Conservation (phyloP, 2,888 invertebrate species). For the Spodoptera littoralis region DNA sequence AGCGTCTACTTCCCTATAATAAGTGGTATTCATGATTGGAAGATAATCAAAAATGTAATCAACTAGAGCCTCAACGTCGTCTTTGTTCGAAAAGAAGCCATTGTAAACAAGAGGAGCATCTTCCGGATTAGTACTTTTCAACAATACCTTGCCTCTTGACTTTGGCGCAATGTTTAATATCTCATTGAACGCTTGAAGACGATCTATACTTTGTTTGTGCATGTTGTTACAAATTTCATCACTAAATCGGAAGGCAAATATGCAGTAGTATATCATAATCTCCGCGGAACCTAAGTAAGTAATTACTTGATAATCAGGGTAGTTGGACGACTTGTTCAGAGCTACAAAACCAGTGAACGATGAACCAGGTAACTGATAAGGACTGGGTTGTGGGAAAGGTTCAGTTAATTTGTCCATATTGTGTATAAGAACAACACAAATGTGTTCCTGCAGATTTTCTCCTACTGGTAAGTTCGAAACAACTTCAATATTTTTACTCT, state of each 20-base stretch:
- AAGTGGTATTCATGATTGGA: conserved; percentile 57
- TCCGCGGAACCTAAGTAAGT: conserved; percentile 43
- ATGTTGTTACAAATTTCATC: conserved; percentile 59
- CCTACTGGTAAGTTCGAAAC: conserved; percentile 67
- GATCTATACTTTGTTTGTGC: conserved; percentile 30
- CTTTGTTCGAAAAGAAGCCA: conserved; percentile 54
- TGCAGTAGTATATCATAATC: conserved; percentile 55
- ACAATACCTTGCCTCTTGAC: conserved; percentile 72
- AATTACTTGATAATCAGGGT: conserved; percentile 57
- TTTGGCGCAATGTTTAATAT: conserved; percentile 61
- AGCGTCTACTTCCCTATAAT: conserved; percentile 57
- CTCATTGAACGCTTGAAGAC: conserved; percentile 54
- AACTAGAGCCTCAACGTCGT: conserved; percentile 56
- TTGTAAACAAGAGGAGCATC: conserved; percentile 57
- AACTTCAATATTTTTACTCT: conserved; percentile 59
- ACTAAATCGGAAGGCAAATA: conserved; percentile 86
- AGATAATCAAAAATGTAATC: conserved; percentile 54
- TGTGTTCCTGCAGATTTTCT: conserved; percentile 66
- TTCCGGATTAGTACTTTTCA: conserved; percentile 55
- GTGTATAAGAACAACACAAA: conserved; percentile 43
- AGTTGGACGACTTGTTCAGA: conserved; percentile 48
- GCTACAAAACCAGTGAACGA: conserved; percentile 57
- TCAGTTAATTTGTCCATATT: conserved; percentile 71
- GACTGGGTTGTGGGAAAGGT: conserved; percentile 62
- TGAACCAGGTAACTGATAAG: conserved; percentile 47